Conservation (phyloP, 2,113 vertebrate species). For the Urocynchramus pylzowi region DNA sequence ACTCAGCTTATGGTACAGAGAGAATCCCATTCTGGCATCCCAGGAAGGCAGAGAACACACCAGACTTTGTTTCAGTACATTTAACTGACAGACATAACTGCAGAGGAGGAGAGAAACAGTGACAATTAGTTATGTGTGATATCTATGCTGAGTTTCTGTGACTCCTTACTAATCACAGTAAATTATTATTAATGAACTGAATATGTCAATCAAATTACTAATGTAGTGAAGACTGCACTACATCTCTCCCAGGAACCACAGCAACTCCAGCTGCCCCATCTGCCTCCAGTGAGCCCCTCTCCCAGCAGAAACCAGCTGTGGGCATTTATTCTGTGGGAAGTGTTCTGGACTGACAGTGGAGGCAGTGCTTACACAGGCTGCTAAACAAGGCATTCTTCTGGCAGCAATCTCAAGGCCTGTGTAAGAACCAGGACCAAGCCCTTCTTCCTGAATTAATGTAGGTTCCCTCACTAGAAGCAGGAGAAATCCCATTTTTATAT, state of each 20-base stretch:
- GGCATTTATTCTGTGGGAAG: conserved; percentile 83
- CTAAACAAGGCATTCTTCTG: not conserved
- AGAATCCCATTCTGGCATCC: not conserved
- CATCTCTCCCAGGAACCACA: conserved; percentile 66
- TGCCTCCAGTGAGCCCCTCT: conserved; percentile 77
- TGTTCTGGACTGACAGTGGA: not conserved
- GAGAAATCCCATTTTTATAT: not conserved
- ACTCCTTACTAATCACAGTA: not conserved
- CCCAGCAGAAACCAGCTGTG: conserved; percentile 83
- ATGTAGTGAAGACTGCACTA: not conserved
- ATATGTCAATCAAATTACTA: not conserved
- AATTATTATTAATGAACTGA: not conserved
- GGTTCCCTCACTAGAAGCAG: not conserved
- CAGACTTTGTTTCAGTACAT: not conserved
- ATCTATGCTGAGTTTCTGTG: not conserved
- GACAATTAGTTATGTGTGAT: not conserved
- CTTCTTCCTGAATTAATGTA: not conserved
- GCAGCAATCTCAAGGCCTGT: not conserved
- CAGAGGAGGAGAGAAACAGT: not conserved
- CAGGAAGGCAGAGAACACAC: not conserved
- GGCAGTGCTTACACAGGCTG: not conserved
- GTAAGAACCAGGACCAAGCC: not conserved
- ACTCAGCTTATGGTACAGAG: not conserved
- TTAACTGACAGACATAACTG: not conserved
- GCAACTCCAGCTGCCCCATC: conserved; percentile 77